Percentiles rank a stretch among this genome's conserved stretches.
These are phyloP conservation scores for Agonopterix subpropinquella DNA, from an alignment of 2,888 invertebrate genomes.

Conservation along the genomic window DNA sequence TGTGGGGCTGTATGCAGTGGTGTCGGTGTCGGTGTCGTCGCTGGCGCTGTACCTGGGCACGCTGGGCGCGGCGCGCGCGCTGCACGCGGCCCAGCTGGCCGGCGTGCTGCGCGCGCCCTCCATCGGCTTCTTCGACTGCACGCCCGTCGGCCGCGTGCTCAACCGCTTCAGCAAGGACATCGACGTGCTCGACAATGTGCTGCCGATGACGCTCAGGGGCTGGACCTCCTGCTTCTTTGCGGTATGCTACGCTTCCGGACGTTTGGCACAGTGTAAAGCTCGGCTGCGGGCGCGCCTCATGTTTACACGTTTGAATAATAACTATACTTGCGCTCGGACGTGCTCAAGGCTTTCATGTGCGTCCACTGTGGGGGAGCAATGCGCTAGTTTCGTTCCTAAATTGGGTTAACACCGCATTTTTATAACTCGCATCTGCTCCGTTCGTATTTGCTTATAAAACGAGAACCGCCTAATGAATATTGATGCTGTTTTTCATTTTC, in stretches of 20 bases:
- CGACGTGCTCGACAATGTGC: slow-evolving; percentile 81
- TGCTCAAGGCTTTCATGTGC: too few species aligned
- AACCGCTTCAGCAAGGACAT: slow-evolving; percentile 87
- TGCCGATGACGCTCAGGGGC: slow-evolving; percentile 82
- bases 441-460: too few species aligned
- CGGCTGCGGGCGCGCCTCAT: too few species aligned
- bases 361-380: too few species aligned
- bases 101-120: slow-evolving; percentile 81
- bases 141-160: slow-evolving; percentile 85
- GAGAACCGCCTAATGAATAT: too few species aligned
- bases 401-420: too few species aligned
- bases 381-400: too few species aligned
- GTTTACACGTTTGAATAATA: too few species aligned
- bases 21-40: slow-evolving; percentile 79
- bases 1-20: slow-evolving; percentile 62
- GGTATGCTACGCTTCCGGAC: slow-evolving; percentile 57
- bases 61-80: slow-evolving; percentile 76
- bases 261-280: too few species aligned
- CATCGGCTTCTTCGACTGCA: slow-evolving; percentile 86
- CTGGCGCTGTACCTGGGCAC: slow-evolving; percentile 81
- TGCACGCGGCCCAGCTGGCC: slow-evolving; percentile 79
- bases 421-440: too few species aligned
- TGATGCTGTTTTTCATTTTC: too few species aligned
- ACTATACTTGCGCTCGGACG: too few species aligned
- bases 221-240: slow-evolving; percentile 81